phyloP scores from a whole-genome alignment of 1,140 invertebrate species.

The Meteorus sp. region DNA sequence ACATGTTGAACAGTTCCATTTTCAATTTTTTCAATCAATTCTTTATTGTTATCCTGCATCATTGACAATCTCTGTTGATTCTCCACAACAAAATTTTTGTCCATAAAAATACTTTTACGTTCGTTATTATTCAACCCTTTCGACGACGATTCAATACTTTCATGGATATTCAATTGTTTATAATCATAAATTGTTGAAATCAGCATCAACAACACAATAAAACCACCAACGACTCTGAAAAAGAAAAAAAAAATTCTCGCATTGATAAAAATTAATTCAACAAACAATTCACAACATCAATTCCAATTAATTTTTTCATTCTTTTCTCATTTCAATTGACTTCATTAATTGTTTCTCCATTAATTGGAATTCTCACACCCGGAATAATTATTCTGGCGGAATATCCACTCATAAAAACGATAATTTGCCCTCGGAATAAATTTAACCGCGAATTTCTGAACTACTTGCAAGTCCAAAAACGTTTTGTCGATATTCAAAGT shows the following conservation, averaged over 20 bases:
- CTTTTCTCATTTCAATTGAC: no score
- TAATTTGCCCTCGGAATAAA: no score
- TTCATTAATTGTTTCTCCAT: no score
- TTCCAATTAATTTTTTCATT: no score
- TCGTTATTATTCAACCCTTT: conserved; percentile 56
- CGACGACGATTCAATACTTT: conserved; percentile 43
- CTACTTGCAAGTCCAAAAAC: no score
- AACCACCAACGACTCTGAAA: conserved; percentile 56
- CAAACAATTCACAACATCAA: no score
- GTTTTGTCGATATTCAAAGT: no score
- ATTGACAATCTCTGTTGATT: conserved; percentile 35
- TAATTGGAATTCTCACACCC: no score
- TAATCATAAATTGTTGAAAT: conserved; percentile 63
- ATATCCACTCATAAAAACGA: no score
- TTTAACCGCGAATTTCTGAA: no score
- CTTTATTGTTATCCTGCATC: conserved; percentile 46
- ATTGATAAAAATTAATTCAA: no score
- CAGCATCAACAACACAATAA: conserved; percentile 62
- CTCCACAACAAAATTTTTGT: conserved; percentile 48
- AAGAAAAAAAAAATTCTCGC: not conserved
- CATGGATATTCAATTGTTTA: conserved; percentile 37
- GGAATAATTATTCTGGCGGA: no score
- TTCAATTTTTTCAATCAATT: conserved; percentile 46
- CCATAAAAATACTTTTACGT: conserved; percentile 40
- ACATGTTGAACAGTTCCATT: conserved; percentile 34